phyloP scores from a whole-genome alignment of 2,888 invertebrate species.

The Spilosoma lubricipeda region DNA sequence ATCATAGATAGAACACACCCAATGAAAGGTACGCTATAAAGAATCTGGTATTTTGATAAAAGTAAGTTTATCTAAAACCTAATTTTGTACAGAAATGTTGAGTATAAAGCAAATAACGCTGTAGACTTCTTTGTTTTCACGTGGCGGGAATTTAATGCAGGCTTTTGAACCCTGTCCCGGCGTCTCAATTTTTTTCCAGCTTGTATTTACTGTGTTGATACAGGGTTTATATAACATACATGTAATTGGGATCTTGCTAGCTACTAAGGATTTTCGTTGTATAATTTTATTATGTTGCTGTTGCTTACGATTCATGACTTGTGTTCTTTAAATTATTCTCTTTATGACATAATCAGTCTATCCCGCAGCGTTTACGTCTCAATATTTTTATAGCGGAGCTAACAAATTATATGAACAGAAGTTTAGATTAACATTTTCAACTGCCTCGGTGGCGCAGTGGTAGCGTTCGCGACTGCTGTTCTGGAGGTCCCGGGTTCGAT shows the following conservation, averaged over 20 bases:
- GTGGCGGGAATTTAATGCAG: slow-evolving; percentile 58
- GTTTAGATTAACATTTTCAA: too few species aligned
- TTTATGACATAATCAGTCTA: neutral
- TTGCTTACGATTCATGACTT: slow-evolving; percentile 6
- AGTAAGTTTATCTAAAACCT: slow-evolving; percentile 36
- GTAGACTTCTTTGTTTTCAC: slow-evolving; percentile 54
- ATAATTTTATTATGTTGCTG: slow-evolving; percentile 24
- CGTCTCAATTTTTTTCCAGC: slow-evolving; percentile 42
- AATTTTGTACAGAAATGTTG: slow-evolving; percentile 44
- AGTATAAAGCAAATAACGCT: slow-evolving; percentile 46
- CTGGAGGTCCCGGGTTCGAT: too few species aligned
- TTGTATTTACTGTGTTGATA: slow-evolving; percentile 26
- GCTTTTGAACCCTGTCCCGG: slow-evolving; percentile 55
- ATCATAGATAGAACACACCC: too few species aligned
- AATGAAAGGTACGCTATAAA: slow-evolving; percentile 12
- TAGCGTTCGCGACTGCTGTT: too few species aligned
- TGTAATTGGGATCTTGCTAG: slow-evolving; percentile 28
- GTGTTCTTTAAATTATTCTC: neutral
- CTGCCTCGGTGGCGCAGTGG: too few species aligned
- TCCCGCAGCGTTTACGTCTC: neutral
- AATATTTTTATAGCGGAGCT: neutral
- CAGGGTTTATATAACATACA: slow-evolving; percentile 32
- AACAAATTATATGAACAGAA: neutral
- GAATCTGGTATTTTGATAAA: slow-evolving; percentile 24
- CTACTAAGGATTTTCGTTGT: slow-evolving; percentile 24